Conservation (phyloP, 30 jellyfish, hydroid and myxozoan species). For the Sanderia malayensis region DNA sequence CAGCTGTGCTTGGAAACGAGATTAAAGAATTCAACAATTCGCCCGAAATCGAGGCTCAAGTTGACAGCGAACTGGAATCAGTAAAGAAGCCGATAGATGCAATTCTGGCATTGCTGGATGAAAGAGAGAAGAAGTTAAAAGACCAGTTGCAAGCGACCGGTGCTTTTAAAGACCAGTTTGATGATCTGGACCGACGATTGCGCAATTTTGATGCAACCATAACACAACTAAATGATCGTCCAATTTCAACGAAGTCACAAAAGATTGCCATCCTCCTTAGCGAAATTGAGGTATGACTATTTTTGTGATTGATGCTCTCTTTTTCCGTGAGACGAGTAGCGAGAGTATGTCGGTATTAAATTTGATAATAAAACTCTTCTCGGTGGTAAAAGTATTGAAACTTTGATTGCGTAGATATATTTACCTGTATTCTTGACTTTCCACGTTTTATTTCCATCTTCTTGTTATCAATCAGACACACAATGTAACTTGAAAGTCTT, state of each 20-base stretch:
- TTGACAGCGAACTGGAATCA: constrained; percentile 36
- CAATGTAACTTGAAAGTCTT: no score
- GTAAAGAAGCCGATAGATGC: constrained; percentile 66
- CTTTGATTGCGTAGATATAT: no score
- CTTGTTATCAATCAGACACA: no score
- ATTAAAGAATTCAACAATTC: constrained; percentile 54
- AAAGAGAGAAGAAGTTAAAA: constrained; percentile 64
- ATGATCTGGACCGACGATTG: constrained; percentile 77
- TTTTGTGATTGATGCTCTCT: no score
- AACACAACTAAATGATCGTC: constrained; percentile 45
- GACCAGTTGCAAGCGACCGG: constrained; percentile 87
- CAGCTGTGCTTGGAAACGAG: constrained; percentile 77
- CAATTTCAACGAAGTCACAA: constrained; percentile 78
- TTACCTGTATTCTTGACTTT: not conserved
- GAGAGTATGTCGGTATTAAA: no score
- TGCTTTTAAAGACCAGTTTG: constrained; percentile 91
- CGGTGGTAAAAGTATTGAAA: no score
- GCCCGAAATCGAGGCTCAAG: constrained; percentile 59
- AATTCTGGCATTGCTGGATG: constrained; percentile 30
- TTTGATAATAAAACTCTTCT: no score
- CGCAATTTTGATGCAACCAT: constrained; percentile 58
- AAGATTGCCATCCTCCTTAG: constrained; percentile 44
- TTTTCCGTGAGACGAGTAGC: no score
- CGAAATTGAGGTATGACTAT: constrained; percentile 71
- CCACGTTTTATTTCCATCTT: not conserved